These are phyloP conservation scores for Pandion haliaetus DNA, from an alignment of 2,113 vertebrate genomes.

Conservation along the genomic window DNA sequence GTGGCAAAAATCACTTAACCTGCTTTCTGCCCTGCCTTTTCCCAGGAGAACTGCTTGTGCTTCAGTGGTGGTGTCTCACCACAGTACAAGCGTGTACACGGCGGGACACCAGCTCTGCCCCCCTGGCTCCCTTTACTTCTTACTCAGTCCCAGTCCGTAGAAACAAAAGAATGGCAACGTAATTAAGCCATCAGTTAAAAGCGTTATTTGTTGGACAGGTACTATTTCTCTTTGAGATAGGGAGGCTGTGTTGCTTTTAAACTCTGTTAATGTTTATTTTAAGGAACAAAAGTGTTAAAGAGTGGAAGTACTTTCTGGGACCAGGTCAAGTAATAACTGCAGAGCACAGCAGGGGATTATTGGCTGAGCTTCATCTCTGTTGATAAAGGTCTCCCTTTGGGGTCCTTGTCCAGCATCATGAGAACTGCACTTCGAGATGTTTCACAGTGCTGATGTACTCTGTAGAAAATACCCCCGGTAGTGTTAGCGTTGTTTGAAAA, in stretches of 20 bases:
- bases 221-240: neutral
- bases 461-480: neutral
- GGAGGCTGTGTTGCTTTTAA: neutral
- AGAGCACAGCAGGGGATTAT: conserved; percentile 20
- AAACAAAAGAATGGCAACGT: neutral
- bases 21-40: neutral
- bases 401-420: conserved; percentile 38
- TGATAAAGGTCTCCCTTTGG: conserved; percentile 45
- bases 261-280: conserved; percentile 66
- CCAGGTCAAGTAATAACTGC: conserved; percentile 45
- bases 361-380: conserved; percentile 52
- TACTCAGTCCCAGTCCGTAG: accelerated
- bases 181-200: conserved; percentile 20
- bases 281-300: conserved; percentile 53
- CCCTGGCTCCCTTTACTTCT: neutral
- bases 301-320: conserved; percentile 51
- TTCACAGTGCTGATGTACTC: conserved; percentile 25
- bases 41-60: neutral
- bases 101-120: neutral
- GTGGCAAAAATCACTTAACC: neutral
- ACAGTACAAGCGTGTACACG: accelerated
- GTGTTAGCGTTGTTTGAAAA: neutral
- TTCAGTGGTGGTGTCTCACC: neutral
- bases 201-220: neutral
- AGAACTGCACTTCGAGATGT: neutral